phyloP scores from a whole-genome alignment of 1,140 invertebrate genomes.

The Heliothis virescens region DNA sequence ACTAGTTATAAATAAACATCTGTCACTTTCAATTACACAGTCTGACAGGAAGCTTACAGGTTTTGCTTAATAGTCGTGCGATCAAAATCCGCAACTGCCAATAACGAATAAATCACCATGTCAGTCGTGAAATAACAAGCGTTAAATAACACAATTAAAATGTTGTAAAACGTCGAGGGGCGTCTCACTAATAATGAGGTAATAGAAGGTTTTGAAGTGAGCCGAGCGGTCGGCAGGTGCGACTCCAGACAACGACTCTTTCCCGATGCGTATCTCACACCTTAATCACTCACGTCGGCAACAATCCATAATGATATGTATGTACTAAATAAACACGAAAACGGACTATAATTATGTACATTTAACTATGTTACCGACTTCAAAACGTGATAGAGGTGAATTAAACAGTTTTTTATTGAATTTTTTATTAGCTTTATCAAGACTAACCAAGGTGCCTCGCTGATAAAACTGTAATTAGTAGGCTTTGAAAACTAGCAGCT shows the following conservation, averaged over 20 bases:
- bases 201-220: conserved; percentile 64
- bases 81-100: conserved; percentile 43
- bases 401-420: conserved; percentile 39
- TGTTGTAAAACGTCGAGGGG: conserved; percentile 70
- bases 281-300: conserved; percentile 70
- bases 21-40: conserved; percentile 13
- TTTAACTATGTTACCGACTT: conserved; percentile 56
- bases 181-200: conserved; percentile 72
- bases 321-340: conserved; percentile 73
- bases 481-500: background rate
- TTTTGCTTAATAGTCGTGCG: background rate
- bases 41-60: background rate
- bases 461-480: conserved; percentile 31
- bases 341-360: conserved; percentile 63
- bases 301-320: conserved; percentile 74
- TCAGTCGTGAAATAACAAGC: conserved; percentile 64
- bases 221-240: conserved; percentile 66
- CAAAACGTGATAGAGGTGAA: conserved; percentile 46
- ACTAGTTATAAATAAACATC: background rate
- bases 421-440: conserved; percentile 28
- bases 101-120: conserved; percentile 64
- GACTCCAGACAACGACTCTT: conserved; percentile 51
- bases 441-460: conserved; percentile 2
- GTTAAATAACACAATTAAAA: conserved; percentile 76
- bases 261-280: conserved; percentile 65